Base-by-base conservation (phyloP, 2,888 invertebrate species). In the Eulithis prunata region DNA sequence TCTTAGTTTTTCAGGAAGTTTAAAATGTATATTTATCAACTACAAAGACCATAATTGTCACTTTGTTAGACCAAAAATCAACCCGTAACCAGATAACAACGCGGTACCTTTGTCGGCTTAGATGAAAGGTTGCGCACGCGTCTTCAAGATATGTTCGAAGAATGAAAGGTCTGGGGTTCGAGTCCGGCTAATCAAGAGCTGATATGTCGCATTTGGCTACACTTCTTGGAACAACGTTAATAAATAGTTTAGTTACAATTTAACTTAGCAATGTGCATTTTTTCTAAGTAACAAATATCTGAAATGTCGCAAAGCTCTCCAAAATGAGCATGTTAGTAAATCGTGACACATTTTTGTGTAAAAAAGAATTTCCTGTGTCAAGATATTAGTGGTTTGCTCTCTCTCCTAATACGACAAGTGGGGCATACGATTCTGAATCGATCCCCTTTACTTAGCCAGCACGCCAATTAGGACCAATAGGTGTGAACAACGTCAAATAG, bases 31-130 rank as follows among this genome's bases (percentile, higher is more conserved):
- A 86, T 88, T 88, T 90, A 87, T 87, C 84, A 80, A 85, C 85
- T 78, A 87, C 87, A 90, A 88, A 89, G 88, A 84, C 85, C 85
- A 87, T 89, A 90, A 89, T 89, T 89, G 89, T 89, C 89, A 88
- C 86, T 87, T 70, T 83, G 88, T 85, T 85, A 81, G 83, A 83
- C 88, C 87, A 88, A 89, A 87, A 91, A 89, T 87, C 85, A 85
- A 84, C 83, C 87, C 83, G 81, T 80, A 80, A 74, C 81, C 81
- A 91, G 91, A 91, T 91, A 90, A 91, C 87, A 79, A 73, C 62
- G 88, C 92, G 92, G 92, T 77, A 74, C 81, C 79, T 92, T 91
- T 91, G 92, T 85, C 91, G 92, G 92, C 81, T 63, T 54, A 78
- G 77, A 80, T 91, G 85, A 91, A 91, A 90, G 71, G 74, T 67